These are phyloP conservation scores for Pluvianellus socialis DNA, from an alignment of 2,113 vertebrate genomes.

Conservation along the genomic window DNA sequence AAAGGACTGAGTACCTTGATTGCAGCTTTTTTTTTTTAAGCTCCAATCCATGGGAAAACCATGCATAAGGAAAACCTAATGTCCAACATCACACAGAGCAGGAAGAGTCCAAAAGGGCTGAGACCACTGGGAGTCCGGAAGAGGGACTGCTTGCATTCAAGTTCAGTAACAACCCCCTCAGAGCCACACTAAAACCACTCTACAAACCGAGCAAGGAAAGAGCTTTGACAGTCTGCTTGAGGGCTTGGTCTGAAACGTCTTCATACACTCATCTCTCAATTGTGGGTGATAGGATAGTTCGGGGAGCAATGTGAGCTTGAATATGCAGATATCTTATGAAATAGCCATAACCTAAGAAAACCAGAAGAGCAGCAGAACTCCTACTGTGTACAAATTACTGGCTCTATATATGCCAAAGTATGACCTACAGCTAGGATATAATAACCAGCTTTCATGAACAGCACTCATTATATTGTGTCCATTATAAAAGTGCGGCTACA, in stretches of 20 bases:
- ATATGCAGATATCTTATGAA: background rate
- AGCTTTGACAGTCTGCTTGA: background rate
- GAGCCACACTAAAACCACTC: background rate
- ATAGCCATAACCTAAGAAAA: constrained; percentile 8
- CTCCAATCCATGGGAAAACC: background rate
- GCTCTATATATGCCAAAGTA: constrained; percentile 9
- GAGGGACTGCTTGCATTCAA: background rate
- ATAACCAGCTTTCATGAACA: constrained; percentile 41
- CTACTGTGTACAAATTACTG: constrained; percentile 26
- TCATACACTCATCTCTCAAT: background rate
- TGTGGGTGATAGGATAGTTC: background rate
- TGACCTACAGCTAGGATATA: constrained; percentile 50
- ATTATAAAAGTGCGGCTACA: constrained; percentile 30
- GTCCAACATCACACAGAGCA: background rate
- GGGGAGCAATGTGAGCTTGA: background rate
- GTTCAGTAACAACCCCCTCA: background rate
- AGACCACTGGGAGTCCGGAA: background rate
- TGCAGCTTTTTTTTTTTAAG: background rate
- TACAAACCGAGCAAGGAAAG: background rate
- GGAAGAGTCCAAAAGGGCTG: background rate
- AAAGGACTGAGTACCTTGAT: background rate
- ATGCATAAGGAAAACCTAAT: background rate
- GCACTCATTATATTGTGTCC: constrained; percentile 46
- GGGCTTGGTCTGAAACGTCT: background rate
- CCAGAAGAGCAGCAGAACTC: background rate